phyloP scores from a whole-genome alignment of 2,797 vertebrate genomes.

The Corythornis leucogaster region DNA sequence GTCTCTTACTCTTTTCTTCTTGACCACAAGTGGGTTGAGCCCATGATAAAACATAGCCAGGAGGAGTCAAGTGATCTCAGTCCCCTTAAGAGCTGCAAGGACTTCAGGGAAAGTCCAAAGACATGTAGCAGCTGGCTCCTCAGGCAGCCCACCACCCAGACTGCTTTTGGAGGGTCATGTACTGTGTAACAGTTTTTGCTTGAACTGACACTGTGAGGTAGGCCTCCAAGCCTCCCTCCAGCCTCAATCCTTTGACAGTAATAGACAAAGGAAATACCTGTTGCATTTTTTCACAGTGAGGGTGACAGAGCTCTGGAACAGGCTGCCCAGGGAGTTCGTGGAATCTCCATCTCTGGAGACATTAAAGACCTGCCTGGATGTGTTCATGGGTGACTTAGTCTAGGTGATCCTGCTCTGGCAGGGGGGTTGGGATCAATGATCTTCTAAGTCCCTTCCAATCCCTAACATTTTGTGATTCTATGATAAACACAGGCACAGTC shows the following conservation, averaged over 20 bases:
- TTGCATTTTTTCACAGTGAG: not conserved
- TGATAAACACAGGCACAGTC: not conserved
- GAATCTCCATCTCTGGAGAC: no score
- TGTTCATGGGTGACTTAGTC: no score
- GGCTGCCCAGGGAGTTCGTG: no score
- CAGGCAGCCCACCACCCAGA: not conserved
- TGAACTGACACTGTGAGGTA: not conserved
- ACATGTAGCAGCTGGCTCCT: accelerated
- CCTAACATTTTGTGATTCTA: no score
- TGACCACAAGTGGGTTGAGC: not conserved
- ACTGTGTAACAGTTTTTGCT: not conserved
- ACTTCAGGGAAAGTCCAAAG: not conserved
- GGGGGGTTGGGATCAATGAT: no score
- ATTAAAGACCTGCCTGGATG: no score
- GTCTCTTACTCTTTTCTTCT: not conserved
- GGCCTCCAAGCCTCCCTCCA: not conserved
- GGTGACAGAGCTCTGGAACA: no score
- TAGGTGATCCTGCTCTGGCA: no score
- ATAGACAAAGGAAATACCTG: not conserved
- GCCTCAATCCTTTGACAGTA: not conserved
- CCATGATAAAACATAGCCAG: not conserved
- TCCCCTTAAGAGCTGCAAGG: not conserved
- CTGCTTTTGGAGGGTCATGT: not conserved
- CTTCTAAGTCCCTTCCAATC: no score
- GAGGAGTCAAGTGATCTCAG: not conserved